Conservation (phyloP, 2,888 invertebrate genomes). For the Cataglyphis cursor region DNA sequence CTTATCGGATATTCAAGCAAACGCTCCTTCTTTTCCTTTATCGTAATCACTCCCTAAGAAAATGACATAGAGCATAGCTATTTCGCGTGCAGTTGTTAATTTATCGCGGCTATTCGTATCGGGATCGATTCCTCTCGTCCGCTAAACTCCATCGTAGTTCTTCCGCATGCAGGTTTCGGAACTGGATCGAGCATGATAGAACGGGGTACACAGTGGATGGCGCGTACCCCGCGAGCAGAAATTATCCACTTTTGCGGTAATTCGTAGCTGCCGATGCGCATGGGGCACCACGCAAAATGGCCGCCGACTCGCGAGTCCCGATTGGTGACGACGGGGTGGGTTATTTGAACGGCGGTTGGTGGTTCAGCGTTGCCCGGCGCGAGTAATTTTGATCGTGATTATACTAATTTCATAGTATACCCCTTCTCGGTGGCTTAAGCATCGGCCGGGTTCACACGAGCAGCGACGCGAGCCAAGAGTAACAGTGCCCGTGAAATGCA, state of each 20-base stretch:
- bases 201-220: slow-evolving; percentile 15
- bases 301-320: slow-evolving; percentile 73
- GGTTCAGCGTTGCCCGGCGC: slow-evolving; percentile 78
- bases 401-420: slow-evolving; percentile 83
- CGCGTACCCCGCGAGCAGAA: slow-evolving; percentile 64
- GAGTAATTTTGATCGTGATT: slow-evolving; percentile 84
- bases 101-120: slow-evolving; percentile 37
- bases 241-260: slow-evolving; percentile 81
- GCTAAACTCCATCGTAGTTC: slow-evolving; percentile 13
- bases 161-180: slow-evolving; percentile 39
- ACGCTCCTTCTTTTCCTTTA: slow-evolving; percentile 21
- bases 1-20: slow-evolving; percentile 37
- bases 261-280: slow-evolving; percentile 78
- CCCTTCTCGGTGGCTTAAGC: slow-evolving; percentile 80
- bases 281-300: slow-evolving; percentile 78
- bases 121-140: slow-evolving; percentile 39
- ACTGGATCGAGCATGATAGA: slow-evolving; percentile 33
- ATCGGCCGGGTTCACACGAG: slow-evolving; percentile 77
- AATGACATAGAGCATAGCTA: slow-evolving; percentile 54
- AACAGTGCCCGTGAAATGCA: slow-evolving; percentile 68
- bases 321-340: slow-evolving; percentile 80
- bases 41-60: slow-evolving; percentile 52
- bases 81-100: slow-evolving; percentile 51
- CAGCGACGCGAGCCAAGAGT: slow-evolving; percentile 70
- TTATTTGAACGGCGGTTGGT: slow-evolving; percentile 83